These are phyloP conservation scores for Patagioenas fasciata DNA, from an alignment of 2,113 vertebrate genomes.

Conservation along the genomic window DNA sequence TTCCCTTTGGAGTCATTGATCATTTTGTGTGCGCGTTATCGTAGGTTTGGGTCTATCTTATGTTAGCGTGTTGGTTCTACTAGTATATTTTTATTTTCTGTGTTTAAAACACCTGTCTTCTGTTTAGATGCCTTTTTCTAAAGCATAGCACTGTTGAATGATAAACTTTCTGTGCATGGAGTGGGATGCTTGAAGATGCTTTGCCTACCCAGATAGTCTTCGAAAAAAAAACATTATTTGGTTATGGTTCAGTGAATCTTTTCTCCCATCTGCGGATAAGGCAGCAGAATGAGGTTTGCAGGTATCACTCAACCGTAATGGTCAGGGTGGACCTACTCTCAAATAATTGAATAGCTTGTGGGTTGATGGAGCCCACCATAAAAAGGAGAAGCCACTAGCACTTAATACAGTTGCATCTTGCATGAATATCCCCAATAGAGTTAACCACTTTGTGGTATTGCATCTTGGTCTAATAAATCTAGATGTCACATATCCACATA, in stretches of 20 bases:
- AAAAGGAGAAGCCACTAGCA: neutral
- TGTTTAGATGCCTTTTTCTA: neutral
- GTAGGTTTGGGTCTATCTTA: neutral
- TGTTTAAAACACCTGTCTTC: neutral
- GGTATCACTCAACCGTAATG: neutral
- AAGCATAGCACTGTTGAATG: neutral
- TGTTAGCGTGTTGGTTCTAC: neutral
- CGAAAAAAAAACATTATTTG: neutral
- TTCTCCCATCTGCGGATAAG: neutral
- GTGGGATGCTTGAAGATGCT: neutral
- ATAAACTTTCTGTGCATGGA: neutral
- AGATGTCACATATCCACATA: neutral
- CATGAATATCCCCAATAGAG: neutral
- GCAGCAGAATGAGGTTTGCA: neutral
- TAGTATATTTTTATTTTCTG: neutral
- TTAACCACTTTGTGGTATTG: slow-evolving; percentile 19
- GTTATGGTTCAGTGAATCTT: neutral
- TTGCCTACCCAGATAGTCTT: neutral
- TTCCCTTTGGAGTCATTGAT: neutral
- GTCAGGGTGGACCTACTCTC: neutral
- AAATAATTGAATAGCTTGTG: neutral
- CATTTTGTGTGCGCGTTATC: neutral
- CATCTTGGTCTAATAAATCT: slow-evolving; percentile 25
- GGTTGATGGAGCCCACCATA: neutral
- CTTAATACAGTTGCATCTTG: neutral